Percentiles rank a stretch among this genome's conserved stretches.
Conservation (phyloP, 2,113 vertebrate genomes). For the Conger conger region DNA sequence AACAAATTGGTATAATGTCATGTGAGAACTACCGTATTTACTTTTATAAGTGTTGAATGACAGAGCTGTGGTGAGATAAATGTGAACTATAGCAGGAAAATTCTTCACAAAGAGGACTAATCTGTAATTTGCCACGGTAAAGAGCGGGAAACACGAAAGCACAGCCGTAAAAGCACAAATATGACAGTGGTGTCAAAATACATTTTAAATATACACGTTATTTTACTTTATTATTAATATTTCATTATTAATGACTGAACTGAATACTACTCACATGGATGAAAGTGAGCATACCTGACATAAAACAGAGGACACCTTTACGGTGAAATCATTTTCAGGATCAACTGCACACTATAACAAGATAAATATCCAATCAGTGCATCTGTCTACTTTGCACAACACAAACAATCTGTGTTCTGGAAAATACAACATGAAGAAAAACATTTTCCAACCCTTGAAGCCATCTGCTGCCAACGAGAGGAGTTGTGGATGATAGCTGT, state of each 20-base stretch:
- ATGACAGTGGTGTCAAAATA: neutral
- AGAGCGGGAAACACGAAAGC: neutral
- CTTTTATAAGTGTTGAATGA: neutral
- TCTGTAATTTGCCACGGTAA: neutral
- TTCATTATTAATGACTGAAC: too few relatives aligned
- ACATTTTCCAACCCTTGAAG: constrained; percentile 11
- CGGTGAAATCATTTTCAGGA: neutral
- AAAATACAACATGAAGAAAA: neutral
- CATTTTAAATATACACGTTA: too few relatives aligned
- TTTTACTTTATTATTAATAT: too few relatives aligned
- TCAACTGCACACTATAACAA: neutral
- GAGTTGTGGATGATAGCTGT: constrained; percentile 58
- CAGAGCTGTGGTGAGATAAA: neutral
- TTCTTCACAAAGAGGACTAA: neutral
- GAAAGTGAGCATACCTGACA: neutral
- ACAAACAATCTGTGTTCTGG: neutral
- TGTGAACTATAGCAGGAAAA: neutral
- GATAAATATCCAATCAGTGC: neutral
- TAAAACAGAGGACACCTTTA: neutral
- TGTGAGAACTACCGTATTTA: neutral
- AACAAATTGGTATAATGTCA: neutral
- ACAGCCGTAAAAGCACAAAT: neutral
- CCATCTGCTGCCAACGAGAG: constrained; percentile 60
- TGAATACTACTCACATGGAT: neutral
- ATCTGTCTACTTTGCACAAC: neutral